A percentile compares a stretch with the other conserved stretches of the same genome.
Conservation (phyloP, 1,140 invertebrate species). For the Homalodisca vitripennis region DNA sequence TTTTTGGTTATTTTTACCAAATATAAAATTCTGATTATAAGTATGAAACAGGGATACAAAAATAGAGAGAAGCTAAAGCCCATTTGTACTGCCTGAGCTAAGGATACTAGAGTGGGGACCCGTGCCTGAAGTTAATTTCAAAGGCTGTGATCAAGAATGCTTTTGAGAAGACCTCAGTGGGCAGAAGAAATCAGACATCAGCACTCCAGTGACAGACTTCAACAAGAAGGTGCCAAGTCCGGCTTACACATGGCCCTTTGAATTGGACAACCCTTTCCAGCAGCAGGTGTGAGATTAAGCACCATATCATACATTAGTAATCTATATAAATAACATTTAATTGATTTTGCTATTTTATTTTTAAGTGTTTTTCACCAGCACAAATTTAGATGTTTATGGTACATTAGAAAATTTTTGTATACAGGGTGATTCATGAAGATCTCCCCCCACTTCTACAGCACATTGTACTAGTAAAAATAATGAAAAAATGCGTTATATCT, state of each 20-base stretch:
- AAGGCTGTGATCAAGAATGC: not conserved
- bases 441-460: too few species aligned
- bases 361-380: too few species aligned
- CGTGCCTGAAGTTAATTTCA: constrained; percentile 24
- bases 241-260: constrained; percentile 87
- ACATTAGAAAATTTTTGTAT: not conserved
- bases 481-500: too few species aligned
- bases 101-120: constrained; percentile 21
- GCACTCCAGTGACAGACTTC: constrained; percentile 77
- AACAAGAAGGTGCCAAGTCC: constrained; percentile 79
- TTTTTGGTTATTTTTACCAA: not conserved
- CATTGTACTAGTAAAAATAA: too few species aligned
- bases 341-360: too few species aligned
- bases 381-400: not conserved
- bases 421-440: too few species aligned
- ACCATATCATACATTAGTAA: too few species aligned
- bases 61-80: not conserved
- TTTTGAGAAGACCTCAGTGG: constrained; percentile 64
- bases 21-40: not conserved
- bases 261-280: constrained; percentile 96
- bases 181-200: constrained; percentile 83
- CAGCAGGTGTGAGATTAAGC: constrained; percentile 74
- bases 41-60: not conserved
- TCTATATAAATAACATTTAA: too few species aligned
- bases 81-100: not conserved